phyloP scores from a whole-genome alignment of 2,888 invertebrate genomes.

The Agriotes lineatus region DNA sequence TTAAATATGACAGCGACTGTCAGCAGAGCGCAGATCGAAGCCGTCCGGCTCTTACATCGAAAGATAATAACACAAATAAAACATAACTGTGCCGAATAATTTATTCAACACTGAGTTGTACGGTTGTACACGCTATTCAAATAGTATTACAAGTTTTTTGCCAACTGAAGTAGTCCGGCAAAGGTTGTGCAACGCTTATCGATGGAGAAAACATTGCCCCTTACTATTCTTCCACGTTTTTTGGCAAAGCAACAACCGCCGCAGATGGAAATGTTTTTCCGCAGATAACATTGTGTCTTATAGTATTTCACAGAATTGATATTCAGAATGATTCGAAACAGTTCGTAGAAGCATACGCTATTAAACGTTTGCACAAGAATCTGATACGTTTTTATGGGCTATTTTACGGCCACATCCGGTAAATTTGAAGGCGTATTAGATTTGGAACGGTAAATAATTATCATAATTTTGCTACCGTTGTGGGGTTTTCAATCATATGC shows the following conservation, averaged over 20 bases:
- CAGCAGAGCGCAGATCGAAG: too few species aligned
- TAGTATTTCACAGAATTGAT: conserved; percentile 5
- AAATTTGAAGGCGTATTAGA: neutral
- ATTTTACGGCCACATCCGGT: conserved; percentile 7
- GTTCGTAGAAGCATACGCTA: neutral
- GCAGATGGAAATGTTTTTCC: neutral
- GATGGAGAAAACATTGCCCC: neutral
- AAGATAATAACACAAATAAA: too few species aligned
- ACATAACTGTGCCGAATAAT: too few species aligned
- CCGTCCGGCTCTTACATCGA: too few species aligned
- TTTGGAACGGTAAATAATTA: neutral
- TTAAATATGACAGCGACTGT: too few species aligned
- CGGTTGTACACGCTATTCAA: too few species aligned
- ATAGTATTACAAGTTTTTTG: too few species aligned
- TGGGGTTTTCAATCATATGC: too few species aligned
- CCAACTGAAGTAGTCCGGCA: too few species aligned
- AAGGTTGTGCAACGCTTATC: too few species aligned
- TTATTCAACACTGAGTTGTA: too few species aligned
- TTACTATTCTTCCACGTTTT: neutral
- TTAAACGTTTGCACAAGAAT: neutral
- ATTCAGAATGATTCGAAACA: neutral
- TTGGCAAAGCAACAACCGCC: neutral
- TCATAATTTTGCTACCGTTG: too few species aligned
- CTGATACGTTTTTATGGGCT: conserved; percentile 1
- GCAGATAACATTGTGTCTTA: conserved; percentile 1